Evolutionary conservation across 2,113 vertebrate genomes (phyloP).

Genomic region (Tupaia tana): DNA sequence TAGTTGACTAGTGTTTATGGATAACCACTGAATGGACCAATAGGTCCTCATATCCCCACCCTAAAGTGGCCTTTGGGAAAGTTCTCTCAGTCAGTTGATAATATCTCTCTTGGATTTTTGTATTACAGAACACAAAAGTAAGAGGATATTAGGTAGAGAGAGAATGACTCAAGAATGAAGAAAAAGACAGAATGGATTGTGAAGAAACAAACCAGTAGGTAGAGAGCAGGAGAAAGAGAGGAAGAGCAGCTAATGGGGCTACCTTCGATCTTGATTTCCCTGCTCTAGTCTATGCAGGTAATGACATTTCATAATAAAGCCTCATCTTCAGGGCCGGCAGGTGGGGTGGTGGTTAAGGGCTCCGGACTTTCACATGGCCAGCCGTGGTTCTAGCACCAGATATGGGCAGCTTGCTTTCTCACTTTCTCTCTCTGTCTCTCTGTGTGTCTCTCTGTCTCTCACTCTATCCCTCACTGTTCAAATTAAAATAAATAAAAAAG

Average conservation of each 20-base stretch:
- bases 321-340: not conserved
- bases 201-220: not conserved
- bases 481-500: too few species aligned
- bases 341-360: too few species aligned
- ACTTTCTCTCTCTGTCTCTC: too few species aligned
- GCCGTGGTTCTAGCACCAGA: too few species aligned
- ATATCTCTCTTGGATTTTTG: not conserved
- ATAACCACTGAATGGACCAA: not conserved
- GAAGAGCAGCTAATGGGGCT: not conserved
- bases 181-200: not conserved
- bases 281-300: not conserved
- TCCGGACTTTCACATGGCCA: too few species aligned
- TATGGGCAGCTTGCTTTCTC: too few species aligned
- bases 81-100: not conserved
- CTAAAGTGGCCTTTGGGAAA: not conserved
- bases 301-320: not conserved
- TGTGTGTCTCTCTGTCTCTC: too few species aligned
- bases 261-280: not conserved
- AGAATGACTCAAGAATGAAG: not conserved
- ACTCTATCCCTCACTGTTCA: too few species aligned
- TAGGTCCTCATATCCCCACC: not conserved
- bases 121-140: not conserved
- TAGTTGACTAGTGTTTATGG: accelerated
- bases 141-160: not conserved
- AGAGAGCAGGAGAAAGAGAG: not conserved